Percentiles rank a stretch among this genome's conserved stretches.
Conservation (phyloP, 2,888 invertebrate species). For the Aspidiotus destructor region DNA sequence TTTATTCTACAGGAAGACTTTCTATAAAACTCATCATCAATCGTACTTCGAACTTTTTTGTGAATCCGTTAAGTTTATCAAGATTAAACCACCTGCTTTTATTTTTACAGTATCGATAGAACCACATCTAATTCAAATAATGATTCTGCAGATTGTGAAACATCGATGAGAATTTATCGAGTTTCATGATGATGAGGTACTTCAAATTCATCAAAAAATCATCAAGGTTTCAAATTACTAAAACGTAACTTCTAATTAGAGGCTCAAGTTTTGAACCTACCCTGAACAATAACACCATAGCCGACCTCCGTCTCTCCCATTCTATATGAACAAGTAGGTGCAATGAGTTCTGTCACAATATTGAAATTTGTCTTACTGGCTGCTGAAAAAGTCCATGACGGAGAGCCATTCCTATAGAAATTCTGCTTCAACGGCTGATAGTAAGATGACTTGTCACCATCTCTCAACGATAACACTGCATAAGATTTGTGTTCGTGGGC, state of each 20-base stretch:
- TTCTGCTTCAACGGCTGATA: conserved; percentile 26
- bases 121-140: no score
- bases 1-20: no score
- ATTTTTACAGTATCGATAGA: no score
- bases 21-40: no score
- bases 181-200: no score
- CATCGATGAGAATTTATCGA: no score
- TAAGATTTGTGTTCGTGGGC: conserved; percentile 61
- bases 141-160: no score
- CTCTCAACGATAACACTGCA: conserved; percentile 41
- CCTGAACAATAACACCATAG: conserved; percentile 70
- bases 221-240: no score
- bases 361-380: conserved; percentile 12
- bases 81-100: no score
- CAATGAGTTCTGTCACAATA: conserved; percentile 63
- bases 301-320: conserved; percentile 87
- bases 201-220: no score
- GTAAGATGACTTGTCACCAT: conserved; percentile 17
- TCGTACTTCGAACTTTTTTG: no score
- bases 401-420: conserved; percentile 7
- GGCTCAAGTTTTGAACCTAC: conserved; percentile 45
- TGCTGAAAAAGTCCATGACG: conserved; percentile 21
- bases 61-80: no score
- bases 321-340: conserved; percentile 91
- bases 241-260: background rate